Evolutionary conservation across 2,888 invertebrate genomes (phyloP).

Genomic region (Geophilus truncorum): DNA sequence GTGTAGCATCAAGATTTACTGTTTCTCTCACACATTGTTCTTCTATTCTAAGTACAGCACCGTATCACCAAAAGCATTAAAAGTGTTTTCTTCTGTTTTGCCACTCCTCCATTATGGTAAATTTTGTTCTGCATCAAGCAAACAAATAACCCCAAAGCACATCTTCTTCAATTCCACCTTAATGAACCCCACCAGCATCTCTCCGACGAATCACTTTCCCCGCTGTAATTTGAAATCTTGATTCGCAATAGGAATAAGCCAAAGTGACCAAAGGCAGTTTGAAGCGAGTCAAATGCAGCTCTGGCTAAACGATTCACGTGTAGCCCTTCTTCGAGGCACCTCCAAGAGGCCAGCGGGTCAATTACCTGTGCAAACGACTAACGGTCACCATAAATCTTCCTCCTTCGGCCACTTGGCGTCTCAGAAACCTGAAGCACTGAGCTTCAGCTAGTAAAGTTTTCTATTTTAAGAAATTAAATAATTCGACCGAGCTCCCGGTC

Average conservation of each 20-base stretch:
- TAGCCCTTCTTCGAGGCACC: neutral
- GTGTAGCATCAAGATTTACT: too few relatives aligned
- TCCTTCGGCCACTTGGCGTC: neutral
- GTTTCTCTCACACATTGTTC: too few relatives aligned
- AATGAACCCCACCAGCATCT: too few relatives aligned
- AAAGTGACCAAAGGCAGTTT: neutral
- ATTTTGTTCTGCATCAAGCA: too few relatives aligned
- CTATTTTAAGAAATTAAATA: neutral
- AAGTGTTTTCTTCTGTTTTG: too few relatives aligned
- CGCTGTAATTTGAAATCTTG: neutral
- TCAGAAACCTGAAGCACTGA: neutral
- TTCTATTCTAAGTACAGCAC: too few relatives aligned
- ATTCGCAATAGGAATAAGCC: neutral
- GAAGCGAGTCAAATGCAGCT: neutral
- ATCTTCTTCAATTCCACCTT: neutral
- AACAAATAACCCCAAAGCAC: too few relatives aligned
- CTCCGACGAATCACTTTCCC: neutral
- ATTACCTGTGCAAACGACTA: conserved; percentile 2
- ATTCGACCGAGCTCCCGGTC: too few relatives aligned
- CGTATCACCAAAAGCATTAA: too few relatives aligned
- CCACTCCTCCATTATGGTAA: too few relatives aligned
- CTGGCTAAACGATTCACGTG: neutral
- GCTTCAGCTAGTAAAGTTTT: neutral
- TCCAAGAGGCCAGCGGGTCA: conserved; percentile 4
- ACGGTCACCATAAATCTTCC: neutral